Evolutionary conservation across 2,797 vertebrate species (phyloP), one percentile per base, ranked within the genome.

Genomic region (Zenarchopterus dispar): DNA sequence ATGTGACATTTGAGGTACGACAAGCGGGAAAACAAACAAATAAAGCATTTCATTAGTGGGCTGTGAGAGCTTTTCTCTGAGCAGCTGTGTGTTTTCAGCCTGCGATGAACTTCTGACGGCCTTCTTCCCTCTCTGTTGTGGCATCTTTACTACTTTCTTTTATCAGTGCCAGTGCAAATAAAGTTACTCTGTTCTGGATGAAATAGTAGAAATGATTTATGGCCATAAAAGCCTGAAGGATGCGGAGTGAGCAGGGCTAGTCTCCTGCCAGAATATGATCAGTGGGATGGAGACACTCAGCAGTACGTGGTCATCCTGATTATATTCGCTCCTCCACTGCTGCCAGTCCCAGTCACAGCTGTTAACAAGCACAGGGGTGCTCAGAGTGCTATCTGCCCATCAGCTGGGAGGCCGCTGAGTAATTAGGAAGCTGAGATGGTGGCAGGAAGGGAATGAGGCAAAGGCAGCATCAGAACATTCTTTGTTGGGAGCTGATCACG

Each of bases 1-100:
- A 92, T 88, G 87, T 88, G 92, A 90, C 88, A 88, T 85, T 63
- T 88, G 88, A 88, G 84, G 73, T 81, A 81, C 82, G 53, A 28
- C 28, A 55, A 57, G 67, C 75, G 82, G 46, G 67, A 85, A 88
- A 88, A 86, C 85, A 89, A 89, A 88, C 85, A 84, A 78, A 88
- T 84, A 78, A 76, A 79, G 77, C 85, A 77, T 87, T 88, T 90
- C 84, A 91, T 92, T 92, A 91, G 85, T 28, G 42, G 74, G 67
- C 53, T 59, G 77, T 91, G 89, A 92, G 89, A 90, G 89, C 63
- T 79, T 17, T 55, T 78, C 28, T 58, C 45, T 64, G 69, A 67
- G 53, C 56, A 28, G 28, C 51, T 67, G 79, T 81, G 84, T 81
- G 78, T 86, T 86, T 76, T 56, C 54, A 21, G 62, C 47, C 46